Percentiles rank a stretch among this genome's conserved stretches.
These are phyloP conservation scores for Alcedo quadribrachys DNA, from an alignment of 2,797 vertebrate genomes.

Conservation along the genomic window DNA sequence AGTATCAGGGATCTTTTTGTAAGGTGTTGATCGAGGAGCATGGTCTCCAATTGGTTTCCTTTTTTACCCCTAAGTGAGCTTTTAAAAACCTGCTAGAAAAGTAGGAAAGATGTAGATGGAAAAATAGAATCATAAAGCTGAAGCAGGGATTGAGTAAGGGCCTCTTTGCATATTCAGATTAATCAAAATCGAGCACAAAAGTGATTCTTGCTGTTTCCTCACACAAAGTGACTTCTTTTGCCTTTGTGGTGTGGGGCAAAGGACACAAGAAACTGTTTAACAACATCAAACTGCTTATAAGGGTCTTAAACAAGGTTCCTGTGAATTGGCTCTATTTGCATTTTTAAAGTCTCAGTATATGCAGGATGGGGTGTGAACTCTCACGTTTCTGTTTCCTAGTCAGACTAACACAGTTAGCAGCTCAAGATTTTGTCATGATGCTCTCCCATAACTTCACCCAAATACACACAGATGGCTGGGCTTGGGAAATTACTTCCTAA, in stretches of 20 bases:
- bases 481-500: neutral
- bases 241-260: neutral
- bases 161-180: neutral
- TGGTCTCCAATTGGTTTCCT: neutral
- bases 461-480: neutral
- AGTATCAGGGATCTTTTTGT: neutral
- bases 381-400: neutral
- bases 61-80: neutral
- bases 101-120: neutral
- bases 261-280: neutral
- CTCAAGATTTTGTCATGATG: neutral
- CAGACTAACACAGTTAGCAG: neutral
- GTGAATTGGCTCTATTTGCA: neutral
- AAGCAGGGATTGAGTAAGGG: neutral
- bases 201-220: neutral
- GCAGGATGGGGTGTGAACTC: neutral
- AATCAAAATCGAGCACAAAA: neutral
- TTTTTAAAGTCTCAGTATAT: neutral
- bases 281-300: neutral
- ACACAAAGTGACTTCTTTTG: neutral
- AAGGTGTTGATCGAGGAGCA: conserved; percentile 15
- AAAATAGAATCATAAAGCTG: conserved; percentile 10
- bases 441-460: neutral
- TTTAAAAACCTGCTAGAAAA: conserved; percentile 19
- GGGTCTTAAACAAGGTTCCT: neutral